Base-by-base conservation (phyloP, 92 coral and sea anemone genomes). In the Porites cylindrica region DNA sequence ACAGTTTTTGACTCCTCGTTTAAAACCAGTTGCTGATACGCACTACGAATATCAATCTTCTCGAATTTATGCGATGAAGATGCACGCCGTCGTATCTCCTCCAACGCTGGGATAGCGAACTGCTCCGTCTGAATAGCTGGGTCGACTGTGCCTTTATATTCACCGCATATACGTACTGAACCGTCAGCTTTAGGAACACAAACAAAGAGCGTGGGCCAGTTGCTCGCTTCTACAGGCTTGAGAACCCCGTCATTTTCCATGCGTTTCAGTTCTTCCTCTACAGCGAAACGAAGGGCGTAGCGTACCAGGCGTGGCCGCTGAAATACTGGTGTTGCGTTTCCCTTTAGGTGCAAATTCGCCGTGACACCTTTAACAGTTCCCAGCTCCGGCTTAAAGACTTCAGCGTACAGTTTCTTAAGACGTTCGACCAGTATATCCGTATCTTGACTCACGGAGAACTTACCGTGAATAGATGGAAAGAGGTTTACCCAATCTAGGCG, bases 101-200 rank as follows among this genome's bases (percentile, higher is more conserved):
- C 76, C 24, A 43, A 9, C 76, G 86, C 72, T 51, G 86, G 77
- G 20, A 80, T 80, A 8, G 85, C 70, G 29, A 71, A 78, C 14
- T 76, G 83, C 21, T 77, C 83, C 21, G 89, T 77, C 20, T 79
- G 90, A 56, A 87, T 71, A 6, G 82, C 70, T 1, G 80, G 86
- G 52, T 87, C 81, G 14, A 87, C 86, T 64, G 82, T 87, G 24
- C 85, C 75, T 63, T 80, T 81, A 26, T 80, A 87, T 20, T 72
- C 77, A 5, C 86, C 91, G 43, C 82, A 87, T 12, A 80, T 53
- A 9, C 70, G 86, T 9, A 87, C 90, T 78, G 85, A 58, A 24
- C 73, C 82, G 56, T 80, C 21, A 20, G 19, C 50, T 21, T 81
- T 16, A 61, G 54, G 29, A 6, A 65, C 70, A 3, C 76, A 66